Percentiles rank a stretch among this genome's conserved stretches.
Evolutionary conservation across 1,140 invertebrate genomes (phyloP).

Genomic region (Gryon sp.): DNA sequence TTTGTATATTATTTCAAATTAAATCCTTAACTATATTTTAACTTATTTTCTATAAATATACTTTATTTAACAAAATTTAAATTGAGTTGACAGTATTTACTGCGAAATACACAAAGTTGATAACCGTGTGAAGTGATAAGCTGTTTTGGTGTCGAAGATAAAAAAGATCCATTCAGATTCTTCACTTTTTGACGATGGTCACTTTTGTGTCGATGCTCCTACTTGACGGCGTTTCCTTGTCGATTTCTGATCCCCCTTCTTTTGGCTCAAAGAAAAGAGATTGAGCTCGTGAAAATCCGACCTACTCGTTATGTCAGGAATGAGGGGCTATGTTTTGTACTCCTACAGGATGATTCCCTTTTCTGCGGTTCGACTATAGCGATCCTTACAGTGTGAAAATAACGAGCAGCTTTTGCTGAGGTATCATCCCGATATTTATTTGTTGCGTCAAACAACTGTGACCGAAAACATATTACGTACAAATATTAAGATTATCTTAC

Average conservation of each 20-base stretch:
- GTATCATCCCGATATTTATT: slow-evolving; percentile 62
- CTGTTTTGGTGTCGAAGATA: slow-evolving; percentile 41
- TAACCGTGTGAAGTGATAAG: slow-evolving; percentile 51
- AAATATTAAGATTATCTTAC: slow-evolving; percentile 49
- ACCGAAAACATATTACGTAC: slow-evolving; percentile 44
- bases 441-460: slow-evolving; percentile 51
- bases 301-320: slow-evolving; percentile 56
- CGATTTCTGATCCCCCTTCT: slow-evolving; percentile 58
- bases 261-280: slow-evolving; percentile 57
- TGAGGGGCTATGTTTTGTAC: slow-evolving; percentile 55
- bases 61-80: too few species aligned
- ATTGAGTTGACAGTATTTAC: slow-evolving; percentile 8
- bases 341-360: slow-evolving; percentile 53
- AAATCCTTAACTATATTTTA: too few species aligned
- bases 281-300: slow-evolving; percentile 61
- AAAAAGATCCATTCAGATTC: slow-evolving; percentile 53
- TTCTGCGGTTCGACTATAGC: slow-evolving; percentile 52
- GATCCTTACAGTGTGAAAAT: slow-evolving; percentile 59
- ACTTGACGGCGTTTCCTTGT: slow-evolving; percentile 55
- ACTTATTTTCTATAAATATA: too few species aligned
- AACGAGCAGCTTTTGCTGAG: slow-evolving; percentile 52
- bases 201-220: slow-evolving; percentile 61
- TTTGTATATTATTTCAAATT: too few species aligned
- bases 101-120: slow-evolving; percentile 48
- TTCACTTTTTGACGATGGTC: slow-evolving; percentile 59